Evolutionary conservation across 2,113 vertebrate genomes (phyloP).

Genomic region (Erythrocercus mccallii): DNA sequence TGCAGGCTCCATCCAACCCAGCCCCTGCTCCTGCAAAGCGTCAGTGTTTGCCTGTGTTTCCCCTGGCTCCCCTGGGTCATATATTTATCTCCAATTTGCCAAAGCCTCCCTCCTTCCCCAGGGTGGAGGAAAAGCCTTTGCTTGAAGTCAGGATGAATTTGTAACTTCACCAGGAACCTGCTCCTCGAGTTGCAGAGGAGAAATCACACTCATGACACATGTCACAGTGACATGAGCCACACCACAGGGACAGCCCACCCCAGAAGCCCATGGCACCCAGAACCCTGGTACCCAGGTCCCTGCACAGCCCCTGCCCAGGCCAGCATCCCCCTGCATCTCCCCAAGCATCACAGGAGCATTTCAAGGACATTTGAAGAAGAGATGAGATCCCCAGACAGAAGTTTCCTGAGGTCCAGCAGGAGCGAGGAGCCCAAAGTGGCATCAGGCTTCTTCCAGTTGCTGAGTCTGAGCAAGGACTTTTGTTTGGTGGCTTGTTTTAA

Average conservation of each 20-base stretch:
- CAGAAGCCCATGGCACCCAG: not conserved
- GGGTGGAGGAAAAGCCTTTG: slow-evolving; percentile 3
- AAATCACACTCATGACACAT: accelerated
- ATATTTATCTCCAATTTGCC: slow-evolving; percentile 33
- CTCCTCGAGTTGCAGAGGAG: not conserved
- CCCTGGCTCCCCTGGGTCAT: not conserved
- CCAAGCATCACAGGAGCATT: not conserved
- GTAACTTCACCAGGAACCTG: not conserved
- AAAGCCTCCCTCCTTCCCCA: slow-evolving; percentile 9
- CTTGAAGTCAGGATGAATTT: not conserved
- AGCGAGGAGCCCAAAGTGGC: not conserved
- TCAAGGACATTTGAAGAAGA: not conserved
- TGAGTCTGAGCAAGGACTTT: not conserved
- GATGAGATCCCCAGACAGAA: not conserved
- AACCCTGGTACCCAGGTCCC: not conserved
- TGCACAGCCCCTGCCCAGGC: not conserved
- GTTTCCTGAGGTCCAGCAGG: not conserved
- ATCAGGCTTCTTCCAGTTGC: not conserved
- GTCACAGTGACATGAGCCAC: not conserved
- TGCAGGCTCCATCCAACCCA: not conserved
- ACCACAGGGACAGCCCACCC: not conserved
- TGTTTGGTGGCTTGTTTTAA: not conserved
- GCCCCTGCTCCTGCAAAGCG: not conserved
- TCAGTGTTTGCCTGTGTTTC: not conserved
- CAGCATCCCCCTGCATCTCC: not conserved